These are phyloP conservation scores for Pseudotriccus pelzelni DNA, from an alignment of 2,797 vertebrate genomes.

Conservation along the genomic window DNA sequence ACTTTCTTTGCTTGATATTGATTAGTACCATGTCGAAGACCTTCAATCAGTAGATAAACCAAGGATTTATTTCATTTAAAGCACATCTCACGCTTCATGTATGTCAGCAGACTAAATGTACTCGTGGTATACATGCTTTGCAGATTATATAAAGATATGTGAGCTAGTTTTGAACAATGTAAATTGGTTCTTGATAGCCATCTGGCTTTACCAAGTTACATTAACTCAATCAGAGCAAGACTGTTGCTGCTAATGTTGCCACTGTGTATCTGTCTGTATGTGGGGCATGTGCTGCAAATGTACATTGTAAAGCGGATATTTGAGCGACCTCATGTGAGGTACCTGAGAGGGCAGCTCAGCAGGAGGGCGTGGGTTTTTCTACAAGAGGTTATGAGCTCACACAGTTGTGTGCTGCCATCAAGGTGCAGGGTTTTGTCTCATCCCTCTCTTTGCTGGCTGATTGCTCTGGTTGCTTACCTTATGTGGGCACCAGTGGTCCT, in stretches of 20 bases:
- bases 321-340: too few species aligned
- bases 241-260: background rate
- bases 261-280: background rate
- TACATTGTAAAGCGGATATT: background rate
- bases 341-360: background rate
- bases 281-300: accelerated
- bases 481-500: background rate
- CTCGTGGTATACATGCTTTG: background rate
- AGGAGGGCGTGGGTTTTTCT: accelerated
- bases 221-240: background rate
- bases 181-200: background rate
- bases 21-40: background rate
- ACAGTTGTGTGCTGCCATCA: background rate
- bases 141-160: background rate
- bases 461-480: background rate
- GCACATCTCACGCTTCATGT: background rate
- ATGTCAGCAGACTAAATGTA: background rate
- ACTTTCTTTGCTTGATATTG: background rate
- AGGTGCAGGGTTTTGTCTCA: background rate
- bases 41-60: background rate
- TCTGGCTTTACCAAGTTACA: background rate
- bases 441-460: background rate
- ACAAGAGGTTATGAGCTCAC: background rate
- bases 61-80: background rate
- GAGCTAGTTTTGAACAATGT: background rate